These are phyloP conservation scores for Cathartes aura DNA, from an alignment of 2,113 vertebrate genomes.

Conservation along the genomic window DNA sequence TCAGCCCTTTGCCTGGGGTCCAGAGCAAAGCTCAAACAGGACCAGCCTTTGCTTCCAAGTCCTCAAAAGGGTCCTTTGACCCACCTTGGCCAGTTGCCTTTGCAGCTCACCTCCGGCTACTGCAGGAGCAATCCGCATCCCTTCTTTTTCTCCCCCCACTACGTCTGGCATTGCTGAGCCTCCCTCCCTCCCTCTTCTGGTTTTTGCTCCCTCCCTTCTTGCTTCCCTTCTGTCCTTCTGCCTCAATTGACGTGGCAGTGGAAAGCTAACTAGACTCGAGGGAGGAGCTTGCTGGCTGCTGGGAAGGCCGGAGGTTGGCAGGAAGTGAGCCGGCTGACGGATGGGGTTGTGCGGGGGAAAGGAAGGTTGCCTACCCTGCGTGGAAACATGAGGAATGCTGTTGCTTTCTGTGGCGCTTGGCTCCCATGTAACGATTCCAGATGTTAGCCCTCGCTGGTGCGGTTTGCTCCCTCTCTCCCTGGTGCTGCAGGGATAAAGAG, in stretches of 20 bases:
- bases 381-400: conserved; percentile 87
- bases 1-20: not conserved
- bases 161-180: conserved; percentile 57
- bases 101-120: conserved; percentile 52
- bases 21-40: not conserved
- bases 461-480: conserved; percentile 75
- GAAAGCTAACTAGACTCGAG: conserved; percentile 81
- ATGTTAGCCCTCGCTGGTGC: conserved; percentile 83
- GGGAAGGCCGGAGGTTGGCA: conserved; percentile 89
- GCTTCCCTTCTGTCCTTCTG: conserved; percentile 78
- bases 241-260: conserved; percentile 92
- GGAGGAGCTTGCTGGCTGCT: conserved; percentile 86
- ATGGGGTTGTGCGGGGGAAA: conserved; percentile 79
- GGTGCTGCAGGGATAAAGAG: conserved; percentile 79
- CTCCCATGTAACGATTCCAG: conserved; percentile 90
- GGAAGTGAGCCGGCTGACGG: conserved; percentile 81
- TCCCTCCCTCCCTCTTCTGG: conserved; percentile 59
- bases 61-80: conserved; percentile 34
- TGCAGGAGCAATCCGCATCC: conserved; percentile 18
- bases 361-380: conserved; percentile 83
- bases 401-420: conserved; percentile 81
- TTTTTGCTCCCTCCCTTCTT: conserved; percentile 66
- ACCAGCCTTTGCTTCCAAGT: conserved; percentile 2
- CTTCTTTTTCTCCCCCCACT: conserved; percentile 37
- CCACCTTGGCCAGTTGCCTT: conserved; percentile 58